Percentiles rank a stretch among this genome's conserved stretches.
Evolutionary conservation across 1,140 invertebrate genomes (phyloP).

Genomic region (Archegozetes longisetosus): DNA sequence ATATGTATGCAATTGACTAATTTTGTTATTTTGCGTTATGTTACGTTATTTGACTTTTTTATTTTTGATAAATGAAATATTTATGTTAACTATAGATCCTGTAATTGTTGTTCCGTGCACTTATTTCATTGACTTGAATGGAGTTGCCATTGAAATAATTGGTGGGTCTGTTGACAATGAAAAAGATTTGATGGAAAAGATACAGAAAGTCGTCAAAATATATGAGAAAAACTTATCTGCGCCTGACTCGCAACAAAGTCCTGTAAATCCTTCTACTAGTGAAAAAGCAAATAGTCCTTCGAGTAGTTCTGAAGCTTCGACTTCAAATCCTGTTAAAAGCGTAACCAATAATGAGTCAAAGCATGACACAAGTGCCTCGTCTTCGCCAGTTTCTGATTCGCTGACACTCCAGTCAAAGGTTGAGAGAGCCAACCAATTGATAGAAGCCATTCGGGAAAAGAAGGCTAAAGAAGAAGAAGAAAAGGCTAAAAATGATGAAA

Average conservation of each 20-base stretch:
- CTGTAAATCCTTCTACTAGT: too few relatives aligned
- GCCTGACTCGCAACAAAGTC: too few relatives aligned
- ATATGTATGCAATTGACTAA: not conserved
- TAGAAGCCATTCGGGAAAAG: slow-evolving; percentile 5
- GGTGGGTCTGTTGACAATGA: slow-evolving; percentile 33
- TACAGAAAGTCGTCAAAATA: slow-evolving; percentile 29
- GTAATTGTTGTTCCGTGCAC: slow-evolving; percentile 59
- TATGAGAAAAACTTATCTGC: slow-evolving; percentile 7
- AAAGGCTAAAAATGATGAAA: slow-evolving; percentile 32
- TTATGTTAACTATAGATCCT: too few relatives aligned
- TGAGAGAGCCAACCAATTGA: slow-evolving; percentile 1
- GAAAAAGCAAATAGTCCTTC: not conserved
- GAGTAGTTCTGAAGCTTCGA: not conserved
- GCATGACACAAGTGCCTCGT: not conserved
- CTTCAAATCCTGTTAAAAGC: not conserved
- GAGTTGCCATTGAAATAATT: slow-evolving; percentile 54
- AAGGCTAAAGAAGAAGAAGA: slow-evolving; percentile 15
- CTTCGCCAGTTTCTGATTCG: not conserved
- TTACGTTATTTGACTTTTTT: slow-evolving; percentile 4
- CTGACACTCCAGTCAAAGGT: slow-evolving; percentile 6
- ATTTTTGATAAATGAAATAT: too few relatives aligned
- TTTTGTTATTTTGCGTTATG: not conserved
- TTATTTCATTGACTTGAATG: slow-evolving; percentile 67
- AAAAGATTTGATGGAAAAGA: slow-evolving; percentile 26
- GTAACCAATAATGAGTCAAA: not conserved